Conservation (phyloP, 2,797 vertebrate genomes). For the Pterois miles region DNA sequence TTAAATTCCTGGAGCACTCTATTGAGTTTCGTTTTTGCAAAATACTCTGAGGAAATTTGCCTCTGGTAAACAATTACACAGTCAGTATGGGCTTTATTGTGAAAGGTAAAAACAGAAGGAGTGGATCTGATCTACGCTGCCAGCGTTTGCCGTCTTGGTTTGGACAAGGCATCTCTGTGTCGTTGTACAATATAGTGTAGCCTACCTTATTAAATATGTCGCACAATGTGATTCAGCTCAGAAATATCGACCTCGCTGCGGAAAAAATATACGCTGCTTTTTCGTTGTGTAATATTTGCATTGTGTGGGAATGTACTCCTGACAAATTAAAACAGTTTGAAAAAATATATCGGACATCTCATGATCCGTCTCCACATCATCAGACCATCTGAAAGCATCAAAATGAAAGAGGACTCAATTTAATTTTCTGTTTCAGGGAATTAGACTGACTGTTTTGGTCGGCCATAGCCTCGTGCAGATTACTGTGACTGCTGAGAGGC, state of each 20-base stretch:
- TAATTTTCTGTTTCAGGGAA: neutral
- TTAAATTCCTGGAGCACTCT: no score
- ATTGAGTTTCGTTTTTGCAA: no score
- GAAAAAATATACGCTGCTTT: no score
- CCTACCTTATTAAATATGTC: neutral
- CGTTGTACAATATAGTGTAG: neutral
- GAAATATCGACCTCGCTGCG: no score
- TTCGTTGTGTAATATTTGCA: no score
- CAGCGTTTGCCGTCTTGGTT: neutral
- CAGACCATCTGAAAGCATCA: neutral
- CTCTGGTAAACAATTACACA: neutral
- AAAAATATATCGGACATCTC: neutral
- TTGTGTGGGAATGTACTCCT: neutral
- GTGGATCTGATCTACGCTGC: neutral
- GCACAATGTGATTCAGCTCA: no score
- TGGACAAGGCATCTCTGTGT: neutral
- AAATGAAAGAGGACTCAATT: constrained; percentile 8
- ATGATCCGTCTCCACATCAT: neutral
- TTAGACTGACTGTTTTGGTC: constrained; percentile 12
- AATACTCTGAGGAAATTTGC: neutral
- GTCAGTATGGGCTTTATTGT: neutral
- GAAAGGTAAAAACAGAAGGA: neutral
- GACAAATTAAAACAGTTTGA: no score
- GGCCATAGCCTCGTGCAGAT: neutral
- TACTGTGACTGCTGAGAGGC: constrained; percentile 5